Evolutionary conservation across 2,797 vertebrate genomes (phyloP).

Genomic region (Falco concolor): DNA sequence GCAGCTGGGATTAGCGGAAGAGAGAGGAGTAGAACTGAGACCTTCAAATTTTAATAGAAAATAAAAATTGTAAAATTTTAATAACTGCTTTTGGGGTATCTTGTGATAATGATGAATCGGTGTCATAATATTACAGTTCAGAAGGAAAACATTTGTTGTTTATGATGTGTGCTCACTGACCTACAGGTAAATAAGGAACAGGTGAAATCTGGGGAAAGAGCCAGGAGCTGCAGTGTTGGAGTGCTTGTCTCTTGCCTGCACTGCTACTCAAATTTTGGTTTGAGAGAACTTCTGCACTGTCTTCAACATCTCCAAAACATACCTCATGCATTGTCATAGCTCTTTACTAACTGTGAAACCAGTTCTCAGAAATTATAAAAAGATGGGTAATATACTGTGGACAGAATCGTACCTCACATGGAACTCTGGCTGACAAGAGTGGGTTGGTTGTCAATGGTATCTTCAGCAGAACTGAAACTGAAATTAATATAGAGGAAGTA

Average conservation of each 20-base stretch:
- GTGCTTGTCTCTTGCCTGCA: background rate
- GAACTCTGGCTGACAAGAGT: background rate
- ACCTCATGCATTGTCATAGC: background rate
- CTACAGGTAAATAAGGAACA: background rate
- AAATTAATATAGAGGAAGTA: background rate
- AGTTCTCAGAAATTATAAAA: background rate
- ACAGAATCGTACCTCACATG: background rate
- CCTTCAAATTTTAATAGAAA: background rate
- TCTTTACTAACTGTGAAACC: background rate
- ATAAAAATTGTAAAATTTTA: background rate
- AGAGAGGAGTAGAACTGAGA: background rate
- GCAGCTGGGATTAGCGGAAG: background rate
- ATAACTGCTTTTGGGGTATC: background rate
- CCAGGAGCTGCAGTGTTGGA: background rate
- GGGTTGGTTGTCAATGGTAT: background rate
- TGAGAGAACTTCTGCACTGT: fast-evolving
- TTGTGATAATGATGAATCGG: background rate
- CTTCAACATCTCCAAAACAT: background rate
- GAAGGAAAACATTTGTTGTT: background rate
- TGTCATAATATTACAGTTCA: background rate
- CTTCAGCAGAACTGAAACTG: slow-evolving; percentile 12
- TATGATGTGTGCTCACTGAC: background rate
- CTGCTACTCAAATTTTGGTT: background rate
- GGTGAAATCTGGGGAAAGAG: background rate
- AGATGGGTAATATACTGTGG: background rate